These are phyloP conservation scores for Cryptomyrus ogoouensis DNA, from an alignment of 2,113 vertebrate species.

Conservation along the genomic window DNA sequence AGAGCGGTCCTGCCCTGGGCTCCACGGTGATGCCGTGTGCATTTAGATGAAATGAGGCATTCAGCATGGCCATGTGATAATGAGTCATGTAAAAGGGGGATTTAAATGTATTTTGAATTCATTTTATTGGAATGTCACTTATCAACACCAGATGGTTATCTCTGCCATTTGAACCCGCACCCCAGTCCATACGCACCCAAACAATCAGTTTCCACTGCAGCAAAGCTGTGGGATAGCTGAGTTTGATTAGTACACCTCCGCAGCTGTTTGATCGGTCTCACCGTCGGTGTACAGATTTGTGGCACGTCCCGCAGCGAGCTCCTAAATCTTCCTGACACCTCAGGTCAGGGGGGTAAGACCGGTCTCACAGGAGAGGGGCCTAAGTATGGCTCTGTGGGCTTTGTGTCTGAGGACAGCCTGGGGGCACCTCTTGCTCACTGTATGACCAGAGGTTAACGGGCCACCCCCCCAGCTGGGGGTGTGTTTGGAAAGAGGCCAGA, in stretches of 20 bases:
- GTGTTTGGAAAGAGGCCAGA: not conserved
- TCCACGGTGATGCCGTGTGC: not conserved
- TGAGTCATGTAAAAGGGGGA: not conserved
- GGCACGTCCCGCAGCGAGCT: not conserved
- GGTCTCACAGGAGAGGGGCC: not conserved
- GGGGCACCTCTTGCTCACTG: not conserved
- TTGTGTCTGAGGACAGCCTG: not conserved
- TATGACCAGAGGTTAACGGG: not conserved
- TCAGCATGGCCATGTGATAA: not conserved
- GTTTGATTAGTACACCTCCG: not conserved
- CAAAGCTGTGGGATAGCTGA: not conserved
- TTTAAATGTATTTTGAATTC: slow-evolving; percentile 11
- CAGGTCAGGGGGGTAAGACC: not conserved
- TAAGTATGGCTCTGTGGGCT: not conserved
- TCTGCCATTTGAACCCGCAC: not conserved
- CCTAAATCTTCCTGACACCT: slow-evolving; percentile 12
- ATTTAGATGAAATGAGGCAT: not conserved
- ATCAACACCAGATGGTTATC: not conserved
- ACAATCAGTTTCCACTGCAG: not conserved
- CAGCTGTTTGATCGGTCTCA: not conserved
- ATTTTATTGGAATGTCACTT: not conserved
- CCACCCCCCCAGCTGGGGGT: not conserved
- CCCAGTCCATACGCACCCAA: not conserved
- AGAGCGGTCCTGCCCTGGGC: not conserved
- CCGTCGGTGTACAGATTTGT: not conserved